Evolutionary conservation across 2,888 invertebrate genomes (phyloP), one percentile per base, ranked within the genome.

Genomic region (Therioaphis trifolii): DNA sequence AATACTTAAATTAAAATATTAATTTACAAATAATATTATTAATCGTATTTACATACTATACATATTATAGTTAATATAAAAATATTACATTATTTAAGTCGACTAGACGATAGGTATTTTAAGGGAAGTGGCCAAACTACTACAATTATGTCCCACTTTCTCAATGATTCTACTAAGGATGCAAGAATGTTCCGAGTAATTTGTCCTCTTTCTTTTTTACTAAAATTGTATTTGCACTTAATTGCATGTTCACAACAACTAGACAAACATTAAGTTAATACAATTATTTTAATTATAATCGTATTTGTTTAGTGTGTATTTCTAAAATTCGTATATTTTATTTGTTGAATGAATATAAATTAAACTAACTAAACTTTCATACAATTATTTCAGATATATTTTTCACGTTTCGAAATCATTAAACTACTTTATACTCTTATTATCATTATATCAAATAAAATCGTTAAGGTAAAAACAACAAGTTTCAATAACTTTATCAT

Each of bases 121-220:
- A 79, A 79, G 78, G 78, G 78, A 79, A 79, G 78, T 69, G 68
- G 78, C 68, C 68, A 78, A 78, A 78, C 78, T 78, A 78, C 78
- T 78, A 69, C 55, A 43, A 52, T 68, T 68, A 68, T 79, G 78
- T 79, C 40, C 78, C 69, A 79, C 78, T 79, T 79, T 79, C 78
- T 79, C 78, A 43, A 69, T 43, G 78, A 69, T 79, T 79, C 40
- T 55, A 69, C 78, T 69, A 55, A 69, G 69, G 68, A 79, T 55
- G 55, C 40, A 55, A 69, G 69, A 79, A 79, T 69, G 78, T 69
- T 68, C 12, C 40, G 68, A 68, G 78, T 69, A 69, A 79, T 79
- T 69, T 79, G 69, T 79, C 78, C 78, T 78, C 68, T 79, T 79
- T 79, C 69, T 69, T 77, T 77, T 79, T 69, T 55, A 79, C 68